These are phyloP conservation scores for Rhinella marina DNA, from an alignment of 2,797 vertebrate species.

Conservation along the genomic window DNA sequence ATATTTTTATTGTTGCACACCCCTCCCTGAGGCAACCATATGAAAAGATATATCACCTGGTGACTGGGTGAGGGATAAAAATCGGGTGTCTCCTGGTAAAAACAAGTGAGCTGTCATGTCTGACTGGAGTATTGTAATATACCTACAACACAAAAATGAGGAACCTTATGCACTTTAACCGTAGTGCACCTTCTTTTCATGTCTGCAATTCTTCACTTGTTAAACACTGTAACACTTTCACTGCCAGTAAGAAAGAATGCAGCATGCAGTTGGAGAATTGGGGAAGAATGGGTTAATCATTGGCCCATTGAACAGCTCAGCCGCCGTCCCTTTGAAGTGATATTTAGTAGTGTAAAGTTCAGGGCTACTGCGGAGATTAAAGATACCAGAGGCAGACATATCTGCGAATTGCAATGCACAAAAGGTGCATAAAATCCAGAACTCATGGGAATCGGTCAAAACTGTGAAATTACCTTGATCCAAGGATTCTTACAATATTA, in stretches of 20 bases:
- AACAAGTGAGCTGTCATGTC: neutral
- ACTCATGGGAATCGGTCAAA: conserved; percentile 47
- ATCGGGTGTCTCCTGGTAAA: neutral
- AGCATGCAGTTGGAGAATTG: neutral
- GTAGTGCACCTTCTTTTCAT: neutral
- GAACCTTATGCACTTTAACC: neutral
- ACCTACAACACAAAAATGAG: neutral
- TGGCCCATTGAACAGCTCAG: conserved; percentile 41
- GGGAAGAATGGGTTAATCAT: conserved; percentile 43
- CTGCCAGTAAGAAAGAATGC: neutral
- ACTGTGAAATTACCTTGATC: conserved; percentile 60
- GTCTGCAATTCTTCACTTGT: neutral
- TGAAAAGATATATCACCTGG: neutral
- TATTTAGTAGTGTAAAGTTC: conserved; percentile 60
- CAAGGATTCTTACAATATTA: conserved; percentile 49
- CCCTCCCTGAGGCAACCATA: neutral
- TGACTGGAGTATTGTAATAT: neutral
- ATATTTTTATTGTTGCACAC: neutral
- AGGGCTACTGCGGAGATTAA: conserved; percentile 61
- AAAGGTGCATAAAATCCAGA: conserved; percentile 54
- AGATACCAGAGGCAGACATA: conserved; percentile 54
- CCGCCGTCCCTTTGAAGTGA: conserved; percentile 53
- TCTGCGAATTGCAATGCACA: conserved; percentile 41
- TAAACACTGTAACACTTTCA: neutral
- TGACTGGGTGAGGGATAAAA: too few relatives aligned